phyloP scores from a whole-genome alignment of 1,140 invertebrate species.

The Papilio polyxenes region DNA sequence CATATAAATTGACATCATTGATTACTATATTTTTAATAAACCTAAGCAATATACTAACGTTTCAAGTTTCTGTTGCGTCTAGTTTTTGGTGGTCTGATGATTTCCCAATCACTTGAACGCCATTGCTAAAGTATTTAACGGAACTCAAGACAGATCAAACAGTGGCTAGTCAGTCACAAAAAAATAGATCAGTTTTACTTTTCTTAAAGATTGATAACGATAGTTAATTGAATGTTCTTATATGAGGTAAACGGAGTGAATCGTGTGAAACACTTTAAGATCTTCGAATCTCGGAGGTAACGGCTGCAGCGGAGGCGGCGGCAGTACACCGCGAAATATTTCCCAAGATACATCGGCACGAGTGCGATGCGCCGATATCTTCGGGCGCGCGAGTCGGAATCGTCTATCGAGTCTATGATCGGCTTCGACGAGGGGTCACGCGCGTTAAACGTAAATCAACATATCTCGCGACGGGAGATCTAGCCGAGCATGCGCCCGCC shows the following conservation, averaged over 20 bases:
- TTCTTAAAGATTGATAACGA: not conserved
- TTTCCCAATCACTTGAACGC: too few species aligned
- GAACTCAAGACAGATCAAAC: not conserved
- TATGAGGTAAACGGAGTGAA: conserved; percentile 60
- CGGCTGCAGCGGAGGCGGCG: conserved; percentile 60
- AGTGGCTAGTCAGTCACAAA: too few species aligned
- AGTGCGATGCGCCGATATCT: conserved; percentile 77
- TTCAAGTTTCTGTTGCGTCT: too few species aligned
- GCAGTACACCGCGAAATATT: conserved; percentile 75
- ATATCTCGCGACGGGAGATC: conserved; percentile 79
- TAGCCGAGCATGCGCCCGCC: conserved; percentile 69
- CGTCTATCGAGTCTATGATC: conserved; percentile 79
- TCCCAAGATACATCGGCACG: conserved; percentile 75
- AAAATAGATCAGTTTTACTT: not conserved
- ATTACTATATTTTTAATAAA: too few species aligned
- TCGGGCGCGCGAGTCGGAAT: conserved; percentile 71
- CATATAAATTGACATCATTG: not conserved
- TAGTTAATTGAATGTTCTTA: conserved; percentile 38
- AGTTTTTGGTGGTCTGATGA: too few species aligned
- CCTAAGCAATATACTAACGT: too few species aligned
- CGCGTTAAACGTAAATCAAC: conserved; percentile 80
- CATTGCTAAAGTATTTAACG: not conserved
- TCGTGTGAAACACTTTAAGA: conserved; percentile 77
- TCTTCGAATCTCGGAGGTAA: conserved; percentile 67
- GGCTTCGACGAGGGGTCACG: conserved; percentile 74